Percentiles rank a stretch among this genome's conserved stretches.
Evolutionary conservation across 2,888 invertebrate genomes (phyloP).

Genomic region (Tachina lurida): DNA sequence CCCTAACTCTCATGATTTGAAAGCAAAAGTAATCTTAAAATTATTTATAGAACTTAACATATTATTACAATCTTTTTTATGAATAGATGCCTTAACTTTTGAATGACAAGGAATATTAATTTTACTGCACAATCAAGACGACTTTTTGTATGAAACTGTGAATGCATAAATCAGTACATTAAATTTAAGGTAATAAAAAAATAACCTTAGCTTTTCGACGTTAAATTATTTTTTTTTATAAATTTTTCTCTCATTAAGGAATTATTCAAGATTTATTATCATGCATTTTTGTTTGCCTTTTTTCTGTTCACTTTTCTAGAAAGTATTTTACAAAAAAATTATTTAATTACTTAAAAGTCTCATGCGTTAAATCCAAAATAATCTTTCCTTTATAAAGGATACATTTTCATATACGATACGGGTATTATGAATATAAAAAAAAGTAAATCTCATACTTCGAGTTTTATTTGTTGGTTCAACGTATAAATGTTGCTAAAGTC

Average conservation of each 20-base stretch:
- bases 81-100: too few relatives aligned
- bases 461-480: not conserved
- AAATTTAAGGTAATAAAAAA: too few relatives aligned
- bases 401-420: constrained; percentile 8
- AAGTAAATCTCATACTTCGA: constrained; percentile 41
- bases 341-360: constrained; percentile 49
- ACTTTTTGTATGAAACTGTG: too few relatives aligned
- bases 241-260: not conserved
- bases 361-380: not conserved
- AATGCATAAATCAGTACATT: too few relatives aligned
- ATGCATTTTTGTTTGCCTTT: not conserved
- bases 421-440: constrained; percentile 40
- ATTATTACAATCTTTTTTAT: too few relatives aligned
- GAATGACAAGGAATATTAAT: too few relatives aligned
- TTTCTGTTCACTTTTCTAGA: constrained; percentile 9
- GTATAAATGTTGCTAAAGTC: constrained; percentile 21
- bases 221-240: not conserved
- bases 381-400: constrained; percentile 6
- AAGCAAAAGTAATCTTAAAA: too few relatives aligned
- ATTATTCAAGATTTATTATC: constrained; percentile 23
- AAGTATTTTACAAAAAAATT: constrained; percentile 36
- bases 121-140: too few relatives aligned
- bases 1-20: too few relatives aligned
- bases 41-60: too few relatives aligned
- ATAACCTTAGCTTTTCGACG: too few relatives aligned